Base-by-base conservation (phyloP, 2,888 invertebrate species). In the Cerceris rybyensis region DNA sequence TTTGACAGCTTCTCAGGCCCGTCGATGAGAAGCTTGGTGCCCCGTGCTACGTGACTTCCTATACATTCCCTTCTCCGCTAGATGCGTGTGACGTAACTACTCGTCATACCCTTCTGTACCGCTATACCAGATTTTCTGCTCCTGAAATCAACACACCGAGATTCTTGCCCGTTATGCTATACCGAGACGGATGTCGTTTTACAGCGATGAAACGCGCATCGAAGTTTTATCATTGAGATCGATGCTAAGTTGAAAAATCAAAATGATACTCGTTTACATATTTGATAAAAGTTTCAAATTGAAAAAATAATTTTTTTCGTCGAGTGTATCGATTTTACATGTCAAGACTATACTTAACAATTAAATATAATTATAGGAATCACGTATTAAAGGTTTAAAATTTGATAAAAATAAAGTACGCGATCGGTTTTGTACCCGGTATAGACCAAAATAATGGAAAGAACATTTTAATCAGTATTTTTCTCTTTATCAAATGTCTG, bases 1-100 rank as follows among this genome's bases (percentile, higher is more conserved):
- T 88, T 89, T 90, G 88, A 89, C 90, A 88, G 86, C 80, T 82
- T 63, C 71, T 61, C 90, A 90, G 90, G 86, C 73, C 60, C 82
- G 89, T 59, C 28, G 8, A 16, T 9, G n/a, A 75, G 54, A n/a
- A 61, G 76, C 66, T 66, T 52, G 9, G 75, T 41, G 57, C 81
- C 73, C 76, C 63, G 2, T 0, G 16, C 16, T 11, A 14, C 16
- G 7, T 9, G 57, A 60, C 13, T 60, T 52, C 52, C 52, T 67
- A 28, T 61, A 46, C 54, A 42, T 61, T 50, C 59, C 28, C 49
- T 42, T 55, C 55, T 69, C 72, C 41, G 54, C 69, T 68, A 39
- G 49, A 65, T 43, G 28, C 50, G 16, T 17, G 75, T 86, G 82
- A 86, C 79, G 82, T 84, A 86, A 85, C 81, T 74, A 68, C 52